These are phyloP conservation scores for Batillaria attramentaria DNA, from an alignment of 1,140 invertebrate genomes.

Conservation along the genomic window DNA sequence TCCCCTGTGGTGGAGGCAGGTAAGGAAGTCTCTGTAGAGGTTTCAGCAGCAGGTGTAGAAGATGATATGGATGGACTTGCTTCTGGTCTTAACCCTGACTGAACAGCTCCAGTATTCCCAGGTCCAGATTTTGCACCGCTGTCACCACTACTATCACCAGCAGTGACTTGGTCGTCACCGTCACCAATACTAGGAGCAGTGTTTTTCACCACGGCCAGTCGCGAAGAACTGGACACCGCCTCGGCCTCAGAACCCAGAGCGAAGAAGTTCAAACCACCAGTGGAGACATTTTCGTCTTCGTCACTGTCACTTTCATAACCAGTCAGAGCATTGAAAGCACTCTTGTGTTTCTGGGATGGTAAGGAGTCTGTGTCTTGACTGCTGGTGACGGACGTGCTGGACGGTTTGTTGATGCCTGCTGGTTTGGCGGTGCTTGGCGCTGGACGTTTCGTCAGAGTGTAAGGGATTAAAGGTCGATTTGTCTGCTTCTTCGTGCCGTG, in stretches of 20 bases:
- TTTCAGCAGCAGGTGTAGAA: too few relatives aligned
- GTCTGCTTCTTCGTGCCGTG: constrained; percentile 53
- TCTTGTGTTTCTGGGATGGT: constrained; percentile 29
- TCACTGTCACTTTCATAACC: constrained; percentile 57
- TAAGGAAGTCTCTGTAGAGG: too few relatives aligned
- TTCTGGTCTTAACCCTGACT: background rate
- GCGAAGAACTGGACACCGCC: background rate
- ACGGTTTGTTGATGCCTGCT: background rate
- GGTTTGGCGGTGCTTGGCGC: constrained; percentile 15
- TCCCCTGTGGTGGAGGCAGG: too few relatives aligned
- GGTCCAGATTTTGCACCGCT: too few relatives aligned
- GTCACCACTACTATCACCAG: background rate
- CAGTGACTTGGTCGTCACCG: background rate
- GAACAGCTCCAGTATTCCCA: too few relatives aligned
- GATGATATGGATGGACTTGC: too few relatives aligned
- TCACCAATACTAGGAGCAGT: background rate
- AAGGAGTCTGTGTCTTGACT: background rate
- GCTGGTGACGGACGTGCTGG: background rate
- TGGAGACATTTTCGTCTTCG: constrained; percentile 42
- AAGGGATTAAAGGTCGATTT: constrained; percentile 56
- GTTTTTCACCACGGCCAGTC: background rate
- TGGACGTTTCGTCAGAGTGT: constrained; percentile 51
- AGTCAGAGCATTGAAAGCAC: constrained; percentile 42
- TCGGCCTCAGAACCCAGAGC: constrained; percentile 38
- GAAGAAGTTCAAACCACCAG: constrained; percentile 44